These are phyloP conservation scores for Phaedon cochleariae DNA, from an alignment of 2,888 invertebrate species.

Conservation along the genomic window DNA sequence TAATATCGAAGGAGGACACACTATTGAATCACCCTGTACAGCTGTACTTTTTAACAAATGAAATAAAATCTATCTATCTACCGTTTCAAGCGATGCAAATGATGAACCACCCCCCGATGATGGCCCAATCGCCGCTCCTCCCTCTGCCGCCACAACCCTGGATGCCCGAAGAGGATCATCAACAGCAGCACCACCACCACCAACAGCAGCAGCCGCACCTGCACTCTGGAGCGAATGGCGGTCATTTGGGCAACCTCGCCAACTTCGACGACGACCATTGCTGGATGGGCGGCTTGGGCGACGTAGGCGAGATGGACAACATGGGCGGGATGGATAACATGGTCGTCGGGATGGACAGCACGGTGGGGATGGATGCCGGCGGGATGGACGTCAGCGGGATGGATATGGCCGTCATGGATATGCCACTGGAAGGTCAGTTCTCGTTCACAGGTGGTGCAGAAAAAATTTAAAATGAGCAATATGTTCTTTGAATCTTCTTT, in stretches of 20 bases:
- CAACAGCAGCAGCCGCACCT: not conserved
- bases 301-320: not conserved
- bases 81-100: conserved; percentile 14
- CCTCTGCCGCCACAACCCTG: conserved; percentile 25
- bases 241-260: not conserved
- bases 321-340: not conserved
- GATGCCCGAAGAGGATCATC: conserved; percentile 22
- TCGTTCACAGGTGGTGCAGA: too few relatives aligned
- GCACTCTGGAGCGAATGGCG: conserved; percentile 5
- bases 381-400: not conserved
- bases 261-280: conserved; percentile 8
- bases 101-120: conserved; percentile 15
- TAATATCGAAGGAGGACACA: too few relatives aligned
- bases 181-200: too few relatives aligned
- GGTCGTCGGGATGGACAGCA: not conserved
- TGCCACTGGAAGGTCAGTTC: not conserved
- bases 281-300: conserved; percentile 2
- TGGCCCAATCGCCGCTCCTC: conserved; percentile 20
- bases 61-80: too few relatives aligned
- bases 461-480: too few relatives aligned
- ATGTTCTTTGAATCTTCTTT: too few relatives aligned
- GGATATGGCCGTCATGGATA: not conserved
- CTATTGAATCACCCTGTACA: too few relatives aligned
- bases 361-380: not conserved
- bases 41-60: too few relatives aligned